These are phyloP conservation scores for Oenanthe oenanthe DNA, from an alignment of 2,113 vertebrate genomes.

Conservation along the genomic window DNA sequence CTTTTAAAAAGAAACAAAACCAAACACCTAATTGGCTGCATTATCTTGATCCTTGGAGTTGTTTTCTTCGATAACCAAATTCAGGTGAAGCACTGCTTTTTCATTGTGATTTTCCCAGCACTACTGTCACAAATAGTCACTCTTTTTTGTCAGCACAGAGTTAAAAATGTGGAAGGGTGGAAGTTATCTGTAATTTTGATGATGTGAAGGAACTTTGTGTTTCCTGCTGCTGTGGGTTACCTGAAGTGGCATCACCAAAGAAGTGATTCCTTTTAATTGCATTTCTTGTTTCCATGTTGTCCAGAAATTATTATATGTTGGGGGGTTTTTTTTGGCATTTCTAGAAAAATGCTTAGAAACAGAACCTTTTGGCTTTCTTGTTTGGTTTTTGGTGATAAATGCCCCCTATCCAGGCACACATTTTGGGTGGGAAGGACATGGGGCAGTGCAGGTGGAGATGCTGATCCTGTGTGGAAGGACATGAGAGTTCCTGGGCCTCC, in stretches of 20 bases:
- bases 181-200: neutral
- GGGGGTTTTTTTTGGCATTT: too few relatives aligned
- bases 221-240: neutral
- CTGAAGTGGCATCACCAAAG: neutral
- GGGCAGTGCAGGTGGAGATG: too few relatives aligned
- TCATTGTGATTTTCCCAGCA: neutral
- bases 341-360: neutral
- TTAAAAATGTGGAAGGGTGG: neutral
- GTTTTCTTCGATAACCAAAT: neutral
- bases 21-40: neutral
- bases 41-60: neutral
- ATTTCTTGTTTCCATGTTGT: constrained; percentile 22
- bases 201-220: neutral
- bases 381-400: neutral
- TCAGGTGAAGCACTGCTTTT: neutral
- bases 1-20: neutral
- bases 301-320: neutral
- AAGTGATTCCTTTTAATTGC: neutral
- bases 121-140: neutral
- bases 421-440: neutral
- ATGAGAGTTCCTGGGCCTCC: neutral
- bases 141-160: neutral
- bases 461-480: neutral
- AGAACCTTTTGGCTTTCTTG: neutral
- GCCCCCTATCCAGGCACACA: rapidly evolving